A percentile compares a stretch with the other conserved stretches of the same genome.
These are phyloP conservation scores for Spondyliosoma cantharus DNA, from an alignment of 2,797 vertebrate genomes.

Conservation along the genomic window DNA sequence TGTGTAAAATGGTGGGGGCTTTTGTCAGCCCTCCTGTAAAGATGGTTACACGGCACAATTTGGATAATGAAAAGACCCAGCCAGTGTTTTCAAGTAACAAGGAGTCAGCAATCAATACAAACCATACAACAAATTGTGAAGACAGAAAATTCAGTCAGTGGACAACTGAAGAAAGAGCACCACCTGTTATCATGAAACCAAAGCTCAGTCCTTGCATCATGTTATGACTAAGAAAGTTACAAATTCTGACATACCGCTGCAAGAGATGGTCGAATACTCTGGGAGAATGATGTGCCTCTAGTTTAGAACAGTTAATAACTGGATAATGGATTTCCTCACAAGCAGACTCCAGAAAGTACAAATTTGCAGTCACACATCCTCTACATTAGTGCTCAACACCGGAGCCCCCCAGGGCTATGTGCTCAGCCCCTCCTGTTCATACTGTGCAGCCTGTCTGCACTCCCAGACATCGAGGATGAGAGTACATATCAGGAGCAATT, in stretches of 20 bases:
- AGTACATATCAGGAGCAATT: too few species aligned
- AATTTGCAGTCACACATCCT: too few species aligned
- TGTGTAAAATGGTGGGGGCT: neutral
- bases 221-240: neutral
- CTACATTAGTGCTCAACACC: too few species aligned
- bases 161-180: neutral
- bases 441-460: too few species aligned
- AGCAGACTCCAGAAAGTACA: too few species aligned
- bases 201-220: neutral
- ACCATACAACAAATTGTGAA: neutral
- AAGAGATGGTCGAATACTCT: neutral
- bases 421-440: too few species aligned
- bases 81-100: neutral
- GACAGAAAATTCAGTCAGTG: neutral
- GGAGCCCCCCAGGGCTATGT: too few species aligned
- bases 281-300: neutral
- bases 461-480: too few species aligned
- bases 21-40: neutral
- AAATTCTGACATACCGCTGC: neutral
- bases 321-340: too few species aligned
- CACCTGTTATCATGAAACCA: neutral
- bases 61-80: neutral
- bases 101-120: neutral
- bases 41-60: neutral
- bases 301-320: neutral